A percentile compares a stretch with the other conserved stretches of the same genome.
phyloP scores from a whole-genome alignment of 2,113 vertebrate genomes.

The Sardina pilchardus region DNA sequence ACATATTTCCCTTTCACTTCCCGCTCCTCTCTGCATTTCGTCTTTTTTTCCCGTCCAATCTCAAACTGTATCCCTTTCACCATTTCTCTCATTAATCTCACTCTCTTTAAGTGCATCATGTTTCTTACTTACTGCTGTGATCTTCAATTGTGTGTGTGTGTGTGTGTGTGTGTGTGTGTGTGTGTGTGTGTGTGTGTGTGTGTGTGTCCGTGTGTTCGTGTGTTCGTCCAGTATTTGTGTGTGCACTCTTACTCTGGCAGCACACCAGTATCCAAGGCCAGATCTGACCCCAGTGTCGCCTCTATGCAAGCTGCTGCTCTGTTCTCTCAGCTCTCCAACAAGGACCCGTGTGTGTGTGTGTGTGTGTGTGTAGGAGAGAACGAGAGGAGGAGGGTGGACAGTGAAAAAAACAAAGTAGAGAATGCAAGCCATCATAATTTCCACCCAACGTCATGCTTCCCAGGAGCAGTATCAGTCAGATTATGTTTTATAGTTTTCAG shows the following conservation, averaged over 20 bases:
- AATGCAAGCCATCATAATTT: neutral
- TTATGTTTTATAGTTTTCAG: neutral
- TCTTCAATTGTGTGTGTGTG: neutral
- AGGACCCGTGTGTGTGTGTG: conserved; percentile 3
- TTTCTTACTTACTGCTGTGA: neutral
- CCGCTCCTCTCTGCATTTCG: neutral
- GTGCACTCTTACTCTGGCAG: neutral
- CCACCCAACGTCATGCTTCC: neutral
- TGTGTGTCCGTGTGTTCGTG: neutral
- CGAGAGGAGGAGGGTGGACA: neutral
- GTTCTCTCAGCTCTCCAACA: neutral
- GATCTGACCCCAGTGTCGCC: neutral
- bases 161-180: neutral
- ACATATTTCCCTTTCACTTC: neutral
- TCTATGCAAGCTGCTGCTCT: neutral
- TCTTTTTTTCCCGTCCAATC: neutral
- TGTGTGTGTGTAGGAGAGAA: neutral
- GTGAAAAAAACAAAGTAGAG: neutral
- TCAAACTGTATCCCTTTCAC: neutral
- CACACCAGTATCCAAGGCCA: neutral
- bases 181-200: conserved; percentile 20
- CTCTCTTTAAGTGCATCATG: neutral
- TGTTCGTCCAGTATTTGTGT: neutral
- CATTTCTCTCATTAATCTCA: neutral
- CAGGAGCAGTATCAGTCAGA: neutral